phyloP scores from a whole-genome alignment of 2,888 invertebrate species.

The Nomada fabriciana region DNA sequence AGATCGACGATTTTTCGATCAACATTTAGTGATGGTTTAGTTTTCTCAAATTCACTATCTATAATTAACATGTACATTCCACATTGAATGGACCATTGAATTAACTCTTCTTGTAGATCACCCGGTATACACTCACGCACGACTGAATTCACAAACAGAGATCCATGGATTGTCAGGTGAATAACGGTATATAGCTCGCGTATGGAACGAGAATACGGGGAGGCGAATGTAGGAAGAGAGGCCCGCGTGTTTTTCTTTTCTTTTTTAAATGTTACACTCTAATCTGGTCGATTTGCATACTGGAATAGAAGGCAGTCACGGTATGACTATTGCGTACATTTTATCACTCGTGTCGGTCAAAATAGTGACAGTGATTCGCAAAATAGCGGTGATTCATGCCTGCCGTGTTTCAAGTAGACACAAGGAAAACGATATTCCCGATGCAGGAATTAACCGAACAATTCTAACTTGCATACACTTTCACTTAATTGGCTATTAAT shows the following conservation, averaged over 20 bases:
- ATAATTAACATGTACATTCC: too few species aligned
- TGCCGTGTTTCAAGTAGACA: neutral
- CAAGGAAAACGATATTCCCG: neutral
- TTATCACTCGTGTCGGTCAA: neutral
- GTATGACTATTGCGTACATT: neutral
- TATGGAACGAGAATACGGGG: neutral
- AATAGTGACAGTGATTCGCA: neutral
- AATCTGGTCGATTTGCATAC: constrained; percentile 28
- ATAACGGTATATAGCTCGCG: constrained; percentile 26
- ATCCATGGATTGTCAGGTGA: constrained; percentile 32
- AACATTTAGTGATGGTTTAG: too few species aligned
- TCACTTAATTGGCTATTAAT: neutral
- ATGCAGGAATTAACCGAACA: constrained; percentile 6
- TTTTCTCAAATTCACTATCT: too few species aligned
- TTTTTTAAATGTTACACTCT: constrained; percentile 17
- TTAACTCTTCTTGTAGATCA: neutral
- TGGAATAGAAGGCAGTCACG: neutral
- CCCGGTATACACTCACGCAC: constrained; percentile 1
- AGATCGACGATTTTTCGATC: too few species aligned
- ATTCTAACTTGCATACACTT: constrained; percentile 7
- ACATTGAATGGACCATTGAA: too few species aligned
- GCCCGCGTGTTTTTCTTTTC: too few species aligned
- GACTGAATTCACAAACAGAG: constrained; percentile 34
- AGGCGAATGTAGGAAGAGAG: neutral
- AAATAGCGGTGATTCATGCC: constrained; percentile 7